A percentile compares a stretch with the other conserved stretches of the same genome.
Evolutionary conservation across 2,113 vertebrate genomes (phyloP).

Genomic region (Pogona vitticeps): DNA sequence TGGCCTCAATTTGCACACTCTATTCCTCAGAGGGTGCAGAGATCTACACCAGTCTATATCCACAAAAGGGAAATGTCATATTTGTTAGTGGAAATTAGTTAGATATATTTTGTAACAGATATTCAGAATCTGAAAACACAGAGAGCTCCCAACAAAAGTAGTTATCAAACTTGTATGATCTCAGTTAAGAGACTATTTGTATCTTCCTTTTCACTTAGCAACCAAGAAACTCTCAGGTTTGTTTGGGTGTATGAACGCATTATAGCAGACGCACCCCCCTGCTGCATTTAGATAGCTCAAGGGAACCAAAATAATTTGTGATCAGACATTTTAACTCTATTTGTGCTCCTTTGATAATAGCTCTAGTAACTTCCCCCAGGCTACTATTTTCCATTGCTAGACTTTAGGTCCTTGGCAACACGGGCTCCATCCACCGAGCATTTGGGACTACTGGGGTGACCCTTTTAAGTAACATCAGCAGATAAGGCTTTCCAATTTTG

Average conservation of each 20-base stretch:
- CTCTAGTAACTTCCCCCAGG: conserved; percentile 7
- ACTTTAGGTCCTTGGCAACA: background rate
- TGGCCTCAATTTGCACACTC: too few relatives aligned
- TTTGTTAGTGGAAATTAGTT: background rate
- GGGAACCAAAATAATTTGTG: background rate
- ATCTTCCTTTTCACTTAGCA: background rate
- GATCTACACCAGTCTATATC: background rate
- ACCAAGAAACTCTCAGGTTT: background rate
- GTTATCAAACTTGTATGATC: background rate
- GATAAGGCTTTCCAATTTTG: background rate
- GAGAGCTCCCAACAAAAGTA: background rate
- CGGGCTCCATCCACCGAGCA: background rate
- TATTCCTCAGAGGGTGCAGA: too few relatives aligned
- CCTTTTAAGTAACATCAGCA: background rate
- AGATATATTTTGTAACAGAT: background rate
- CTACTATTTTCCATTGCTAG: background rate
- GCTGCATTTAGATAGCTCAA: background rate
- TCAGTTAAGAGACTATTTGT: too few relatives aligned
- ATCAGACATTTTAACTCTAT: background rate
- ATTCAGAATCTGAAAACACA: background rate
- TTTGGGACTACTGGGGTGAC: background rate
- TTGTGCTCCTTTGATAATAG: background rate
- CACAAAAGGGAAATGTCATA: background rate
- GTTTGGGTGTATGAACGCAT: background rate
- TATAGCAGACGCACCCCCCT: background rate